These are phyloP conservation scores for Okapia johnstoni DNA, from an alignment of 2,113 vertebrate genomes.

Conservation along the genomic window DNA sequence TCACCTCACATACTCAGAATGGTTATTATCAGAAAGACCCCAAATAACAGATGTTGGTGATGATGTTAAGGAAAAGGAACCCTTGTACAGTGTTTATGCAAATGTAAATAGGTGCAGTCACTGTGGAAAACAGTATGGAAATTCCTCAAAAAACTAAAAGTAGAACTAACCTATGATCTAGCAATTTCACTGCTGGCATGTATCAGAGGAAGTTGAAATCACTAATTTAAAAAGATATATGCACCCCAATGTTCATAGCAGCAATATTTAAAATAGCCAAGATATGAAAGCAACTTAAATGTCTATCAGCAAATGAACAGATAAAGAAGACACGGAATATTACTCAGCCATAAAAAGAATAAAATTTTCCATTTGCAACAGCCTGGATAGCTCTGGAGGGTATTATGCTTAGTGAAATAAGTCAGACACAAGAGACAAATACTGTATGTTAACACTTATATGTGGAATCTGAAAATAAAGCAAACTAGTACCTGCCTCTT, in stretches of 20 bases:
- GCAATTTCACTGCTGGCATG: neutral
- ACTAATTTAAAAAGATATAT: neutral
- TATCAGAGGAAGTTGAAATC: neutral
- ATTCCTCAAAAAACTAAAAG: neutral
- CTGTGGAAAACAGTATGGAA: neutral
- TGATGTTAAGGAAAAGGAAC: neutral
- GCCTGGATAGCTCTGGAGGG: neutral
- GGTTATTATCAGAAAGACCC: neutral
- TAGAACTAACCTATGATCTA: neutral
- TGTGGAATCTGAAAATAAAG: neutral
- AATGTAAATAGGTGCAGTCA: neutral
- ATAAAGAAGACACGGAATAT: neutral
- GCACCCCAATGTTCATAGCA: neutral
- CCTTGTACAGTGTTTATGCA: neutral
- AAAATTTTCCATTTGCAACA: neutral
- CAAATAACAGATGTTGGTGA: neutral
- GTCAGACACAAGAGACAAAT: neutral
- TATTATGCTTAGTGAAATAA: neutral
- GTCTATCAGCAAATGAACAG: neutral
- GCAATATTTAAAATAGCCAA: neutral
- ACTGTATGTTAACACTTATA: neutral
- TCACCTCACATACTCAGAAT: neutral
- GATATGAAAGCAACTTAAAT: neutral
- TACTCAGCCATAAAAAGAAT: neutral
- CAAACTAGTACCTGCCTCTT: neutral